These are phyloP conservation scores for Zoanthus sansibaricus DNA, from an alignment of 92 coral and sea anemone species.

Conservation along the genomic window DNA sequence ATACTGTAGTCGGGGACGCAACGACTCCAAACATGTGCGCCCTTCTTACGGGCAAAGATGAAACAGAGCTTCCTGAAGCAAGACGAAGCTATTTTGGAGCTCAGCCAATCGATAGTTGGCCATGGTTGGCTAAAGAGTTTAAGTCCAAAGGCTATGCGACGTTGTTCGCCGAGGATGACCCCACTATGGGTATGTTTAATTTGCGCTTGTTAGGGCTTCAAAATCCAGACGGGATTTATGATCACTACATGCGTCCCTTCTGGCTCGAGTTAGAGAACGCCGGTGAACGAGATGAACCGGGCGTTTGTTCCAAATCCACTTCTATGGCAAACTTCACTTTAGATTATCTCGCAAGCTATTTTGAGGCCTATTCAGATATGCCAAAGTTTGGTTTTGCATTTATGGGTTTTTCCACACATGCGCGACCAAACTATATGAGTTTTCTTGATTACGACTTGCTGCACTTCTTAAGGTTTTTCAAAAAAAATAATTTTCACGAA, in stretches of 20 bases:
- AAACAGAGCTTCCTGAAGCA: slow-evolving; percentile 79
- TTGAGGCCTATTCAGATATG: slow-evolving; percentile 75
- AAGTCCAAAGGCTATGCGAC: slow-evolving; percentile 82
- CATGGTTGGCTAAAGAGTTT: slow-evolving; percentile 87
- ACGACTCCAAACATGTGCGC: slow-evolving; percentile 97
- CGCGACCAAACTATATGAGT: slow-evolving; percentile 81
- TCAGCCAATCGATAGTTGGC: slow-evolving; percentile 86
- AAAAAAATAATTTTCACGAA: slow-evolving; percentile 64
- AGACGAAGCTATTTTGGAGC: slow-evolving; percentile 70
- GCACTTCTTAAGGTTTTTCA: slow-evolving; percentile 66
- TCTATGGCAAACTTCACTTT: slow-evolving; percentile 86
- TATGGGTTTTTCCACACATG: slow-evolving; percentile 78
- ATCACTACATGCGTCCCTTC: slow-evolving; percentile 89
- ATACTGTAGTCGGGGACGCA: slow-evolving; percentile 86
- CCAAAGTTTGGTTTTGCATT: slow-evolving; percentile 86
- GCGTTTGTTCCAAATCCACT: slow-evolving; percentile 78
- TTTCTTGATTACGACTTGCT: slow-evolving; percentile 78
- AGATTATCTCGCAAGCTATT: slow-evolving; percentile 77
- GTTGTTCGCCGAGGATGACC: slow-evolving; percentile 85
- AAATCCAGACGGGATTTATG: slow-evolving; percentile 60
- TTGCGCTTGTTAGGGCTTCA: slow-evolving; percentile 78
- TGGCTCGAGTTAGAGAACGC: slow-evolving; percentile 79
- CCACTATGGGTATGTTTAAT: slow-evolving; percentile 77
- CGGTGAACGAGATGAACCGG: slow-evolving; percentile 75
- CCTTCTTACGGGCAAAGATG: slow-evolving; percentile 82